A percentile compares a stretch with the other conserved stretches of the same genome.
Evolutionary conservation across 2,888 invertebrate genomes (phyloP).

Genomic region (Carabus problematicus): DNA sequence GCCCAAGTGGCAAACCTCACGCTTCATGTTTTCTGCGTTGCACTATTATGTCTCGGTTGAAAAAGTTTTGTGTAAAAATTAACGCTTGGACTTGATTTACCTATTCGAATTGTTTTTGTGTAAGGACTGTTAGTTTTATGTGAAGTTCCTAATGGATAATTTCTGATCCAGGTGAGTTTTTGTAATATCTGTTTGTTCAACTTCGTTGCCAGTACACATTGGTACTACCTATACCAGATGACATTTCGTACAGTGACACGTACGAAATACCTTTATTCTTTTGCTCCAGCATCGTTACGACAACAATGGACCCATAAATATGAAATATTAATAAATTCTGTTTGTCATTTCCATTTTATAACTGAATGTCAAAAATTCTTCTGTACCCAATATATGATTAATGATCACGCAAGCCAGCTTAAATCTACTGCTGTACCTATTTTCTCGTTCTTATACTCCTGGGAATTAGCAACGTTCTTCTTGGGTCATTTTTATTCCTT

Average conservation of each 20-base stretch:
- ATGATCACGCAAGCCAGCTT: slow-evolving; percentile 50
- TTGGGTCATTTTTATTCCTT: slow-evolving; percentile 23
- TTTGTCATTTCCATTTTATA: slow-evolving; percentile 55
- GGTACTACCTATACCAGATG: background rate
- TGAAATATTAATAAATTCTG: slow-evolving; percentile 63
- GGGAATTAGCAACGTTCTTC: slow-evolving; percentile 27
- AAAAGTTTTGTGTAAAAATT: slow-evolving; percentile 52
- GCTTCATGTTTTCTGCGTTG: slow-evolving; percentile 51
- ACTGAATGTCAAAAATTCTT: slow-evolving; percentile 57
- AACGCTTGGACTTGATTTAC: slow-evolving; percentile 50
- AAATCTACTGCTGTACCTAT: slow-evolving; percentile 26
- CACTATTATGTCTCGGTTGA: slow-evolving; percentile 51
- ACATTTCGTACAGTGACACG: slow-evolving; percentile 1
- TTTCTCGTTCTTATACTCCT: slow-evolving; percentile 20
- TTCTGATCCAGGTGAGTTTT: background rate
- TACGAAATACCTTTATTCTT: background rate
- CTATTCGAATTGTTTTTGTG: slow-evolving; percentile 30
- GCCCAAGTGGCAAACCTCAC: slow-evolving; percentile 51
- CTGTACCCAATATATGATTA: slow-evolving; percentile 60
- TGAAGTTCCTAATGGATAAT: slow-evolving; percentile 31
- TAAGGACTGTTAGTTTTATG: slow-evolving; percentile 34
- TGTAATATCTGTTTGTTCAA: background rate
- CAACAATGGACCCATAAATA: slow-evolving; percentile 58
- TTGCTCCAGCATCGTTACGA: slow-evolving; percentile 12
- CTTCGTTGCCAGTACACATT: background rate